phyloP scores from a whole-genome alignment of 1,140 invertebrate genomes.

The Panulirus ornatus region DNA sequence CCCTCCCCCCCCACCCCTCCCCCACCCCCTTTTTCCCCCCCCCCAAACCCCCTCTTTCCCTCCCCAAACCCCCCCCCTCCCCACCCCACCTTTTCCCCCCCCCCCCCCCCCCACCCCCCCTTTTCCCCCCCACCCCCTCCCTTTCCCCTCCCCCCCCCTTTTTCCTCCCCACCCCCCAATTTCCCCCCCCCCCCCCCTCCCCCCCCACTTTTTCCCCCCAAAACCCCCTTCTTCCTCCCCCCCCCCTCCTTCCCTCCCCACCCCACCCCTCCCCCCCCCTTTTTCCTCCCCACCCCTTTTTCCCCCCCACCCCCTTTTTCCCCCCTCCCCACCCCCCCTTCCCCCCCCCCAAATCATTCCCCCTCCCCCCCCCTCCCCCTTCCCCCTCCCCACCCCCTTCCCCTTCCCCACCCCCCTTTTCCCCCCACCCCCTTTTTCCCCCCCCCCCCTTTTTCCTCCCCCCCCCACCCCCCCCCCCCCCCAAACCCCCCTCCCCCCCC shows the following conservation, averaged over 20 bases:
- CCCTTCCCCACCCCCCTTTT: no score
- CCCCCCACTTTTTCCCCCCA: not conserved
- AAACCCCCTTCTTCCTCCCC: not conserved
- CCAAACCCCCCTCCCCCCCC: no score
- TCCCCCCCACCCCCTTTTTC: no score
- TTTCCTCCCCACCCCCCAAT: not conserved
- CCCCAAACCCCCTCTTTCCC: not conserved
- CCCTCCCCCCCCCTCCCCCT: no score
- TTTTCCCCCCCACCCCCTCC: not conserved
- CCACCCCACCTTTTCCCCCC: not conserved
- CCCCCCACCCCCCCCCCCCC: no score
- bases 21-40: not conserved
- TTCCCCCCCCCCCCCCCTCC: not conserved
- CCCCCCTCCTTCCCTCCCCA: not conserved
- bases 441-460: no score
- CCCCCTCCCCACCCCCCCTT: no score
- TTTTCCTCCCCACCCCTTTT: no score
- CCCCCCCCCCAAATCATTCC: no score
- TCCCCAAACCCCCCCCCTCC: not conserved
- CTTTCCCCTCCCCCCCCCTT: not conserved
- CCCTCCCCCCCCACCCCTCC: not conserved
- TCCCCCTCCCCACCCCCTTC: no score
- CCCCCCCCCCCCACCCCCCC: not conserved
- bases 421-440: no score
- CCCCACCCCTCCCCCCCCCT: not conserved